These are phyloP conservation scores for Oikopleura dioica DNA, from an alignment of 23 tunicate genomes.

Conservation along the genomic window DNA sequence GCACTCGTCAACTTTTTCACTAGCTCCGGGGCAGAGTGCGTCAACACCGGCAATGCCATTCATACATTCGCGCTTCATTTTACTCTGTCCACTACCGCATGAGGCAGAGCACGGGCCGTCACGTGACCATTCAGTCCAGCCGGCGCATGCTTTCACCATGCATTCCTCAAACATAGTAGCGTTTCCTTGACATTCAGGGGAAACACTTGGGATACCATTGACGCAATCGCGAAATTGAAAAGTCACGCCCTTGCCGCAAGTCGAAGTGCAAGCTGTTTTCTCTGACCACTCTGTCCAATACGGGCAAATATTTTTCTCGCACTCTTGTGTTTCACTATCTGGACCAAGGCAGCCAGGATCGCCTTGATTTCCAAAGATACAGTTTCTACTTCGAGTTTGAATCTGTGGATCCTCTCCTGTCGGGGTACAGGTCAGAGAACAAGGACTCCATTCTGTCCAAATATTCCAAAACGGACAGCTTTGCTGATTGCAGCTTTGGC, in stretches of 20 bases:
- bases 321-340: slow-evolving; percentile 3
- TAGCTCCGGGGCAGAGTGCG: slow-evolving; percentile 29
- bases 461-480: slow-evolving; percentile 24
- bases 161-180: background rate
- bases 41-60: slow-evolving; percentile 26
- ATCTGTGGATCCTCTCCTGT: background rate
- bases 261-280: slow-evolving; percentile 28
- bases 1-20: slow-evolving; percentile 19
- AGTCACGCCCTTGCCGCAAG: slow-evolving; percentile 41
- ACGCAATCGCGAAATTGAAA: slow-evolving; percentile 26
- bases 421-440: slow-evolving; percentile 16
- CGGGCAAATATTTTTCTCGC: slow-evolving; percentile 39
- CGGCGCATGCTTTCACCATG: slow-evolving; percentile 24
- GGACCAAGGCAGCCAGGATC: slow-evolving; percentile 38
- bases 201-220: slow-evolving; percentile 33
- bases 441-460: slow-evolving; percentile 21
- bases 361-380: slow-evolving; percentile 34
- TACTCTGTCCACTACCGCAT: slow-evolving; percentile 38
- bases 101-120: slow-evolving; percentile 28
- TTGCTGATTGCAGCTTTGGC: slow-evolving; percentile 21
- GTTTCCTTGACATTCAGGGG: background rate
- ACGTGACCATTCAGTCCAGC: slow-evolving; percentile 45
- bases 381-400: slow-evolving; percentile 19
- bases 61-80: slow-evolving; percentile 28
- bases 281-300: slow-evolving; percentile 38